Conservation (phyloP, 2,888 invertebrate species). For the Macaria liturata region DNA sequence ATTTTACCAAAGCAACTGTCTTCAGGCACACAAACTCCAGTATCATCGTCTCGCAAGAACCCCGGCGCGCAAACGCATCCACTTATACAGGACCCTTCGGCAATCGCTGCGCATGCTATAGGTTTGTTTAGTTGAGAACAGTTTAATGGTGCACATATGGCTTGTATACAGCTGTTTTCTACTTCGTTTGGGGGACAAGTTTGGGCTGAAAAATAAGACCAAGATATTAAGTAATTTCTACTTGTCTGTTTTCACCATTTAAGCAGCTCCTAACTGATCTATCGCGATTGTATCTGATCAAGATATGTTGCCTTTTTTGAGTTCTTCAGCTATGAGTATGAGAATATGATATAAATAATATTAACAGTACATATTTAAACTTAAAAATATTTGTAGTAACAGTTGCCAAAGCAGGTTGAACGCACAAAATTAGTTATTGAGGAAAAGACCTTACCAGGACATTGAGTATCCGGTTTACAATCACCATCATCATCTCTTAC, state of each 20-base stretch:
- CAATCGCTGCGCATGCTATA: conserved; percentile 7
- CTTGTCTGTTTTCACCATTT: no score
- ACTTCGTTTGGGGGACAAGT: conserved; percentile 17
- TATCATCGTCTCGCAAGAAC: conserved; percentile 30
- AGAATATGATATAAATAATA: no score
- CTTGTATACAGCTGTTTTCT: conserved; percentile 23
- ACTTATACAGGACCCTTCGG: conserved; percentile 22
- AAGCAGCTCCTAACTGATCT: no score
- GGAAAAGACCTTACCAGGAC: conserved; percentile 1
- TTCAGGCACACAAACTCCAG: conserved; percentile 36
- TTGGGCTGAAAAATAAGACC: background rate
- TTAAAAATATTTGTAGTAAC: no score
- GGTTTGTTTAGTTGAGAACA: conserved; percentile 28
- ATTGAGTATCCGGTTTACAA: background rate
- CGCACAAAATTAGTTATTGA: background rate
- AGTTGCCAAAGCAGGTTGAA: no score
- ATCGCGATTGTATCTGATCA: no score
- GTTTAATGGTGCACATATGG: conserved; percentile 17
- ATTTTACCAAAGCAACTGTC: conserved; percentile 33
- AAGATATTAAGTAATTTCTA: background rate
- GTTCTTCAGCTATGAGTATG: no score
- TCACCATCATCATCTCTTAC: conserved; percentile 4
- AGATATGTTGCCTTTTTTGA: no score
- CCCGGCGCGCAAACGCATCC: conserved; percentile 38
- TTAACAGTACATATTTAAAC: no score